A percentile compares a stretch with the other conserved stretches of the same genome.
These are phyloP conservation scores for Drosophila carrolli DNA, from an alignment of 1,140 invertebrate genomes.

Conservation along the genomic window DNA sequence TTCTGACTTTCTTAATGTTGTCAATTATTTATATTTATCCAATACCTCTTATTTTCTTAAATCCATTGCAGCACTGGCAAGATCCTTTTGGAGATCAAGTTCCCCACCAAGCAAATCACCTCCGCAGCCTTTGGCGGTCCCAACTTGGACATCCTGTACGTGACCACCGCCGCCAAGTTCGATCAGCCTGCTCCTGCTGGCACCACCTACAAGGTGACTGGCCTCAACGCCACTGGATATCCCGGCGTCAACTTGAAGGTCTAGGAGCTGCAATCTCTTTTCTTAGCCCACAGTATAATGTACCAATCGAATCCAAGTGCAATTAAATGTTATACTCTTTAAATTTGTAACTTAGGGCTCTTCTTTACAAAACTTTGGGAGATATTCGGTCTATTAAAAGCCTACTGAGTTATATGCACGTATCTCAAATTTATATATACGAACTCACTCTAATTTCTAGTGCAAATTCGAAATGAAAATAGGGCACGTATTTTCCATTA, in stretches of 20 bases:
- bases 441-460: no score
- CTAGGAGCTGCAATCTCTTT: constrained; percentile 22
- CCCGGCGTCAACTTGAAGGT: constrained; percentile 62
- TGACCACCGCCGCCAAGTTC: constrained; percentile 89
- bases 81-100: constrained; percentile 76
- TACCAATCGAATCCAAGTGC: constrained; percentile 40
- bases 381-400: no score
- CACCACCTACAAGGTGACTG: constrained; percentile 89
- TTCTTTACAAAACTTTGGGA: not conserved
- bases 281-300: not conserved
- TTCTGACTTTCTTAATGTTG: no score
- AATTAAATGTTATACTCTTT: constrained; percentile 43
- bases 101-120: constrained; percentile 90
- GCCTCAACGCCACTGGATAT: constrained; percentile 87
- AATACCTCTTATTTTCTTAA: not conserved
- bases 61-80: constrained; percentile 62
- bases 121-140: constrained; percentile 92
- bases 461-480: no score
- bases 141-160: constrained; percentile 90
- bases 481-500: no score
- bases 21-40: not conserved
- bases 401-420: no score
- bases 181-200: constrained; percentile 88
- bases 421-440: no score
- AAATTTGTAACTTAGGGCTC: not conserved